Percentiles rank a stretch among this genome's conserved stretches.
These are phyloP conservation scores for Haliclona indistincta DNA, from an alignment of 37 sponge, comb jelly and placozoan species.

Conservation along the genomic window DNA sequence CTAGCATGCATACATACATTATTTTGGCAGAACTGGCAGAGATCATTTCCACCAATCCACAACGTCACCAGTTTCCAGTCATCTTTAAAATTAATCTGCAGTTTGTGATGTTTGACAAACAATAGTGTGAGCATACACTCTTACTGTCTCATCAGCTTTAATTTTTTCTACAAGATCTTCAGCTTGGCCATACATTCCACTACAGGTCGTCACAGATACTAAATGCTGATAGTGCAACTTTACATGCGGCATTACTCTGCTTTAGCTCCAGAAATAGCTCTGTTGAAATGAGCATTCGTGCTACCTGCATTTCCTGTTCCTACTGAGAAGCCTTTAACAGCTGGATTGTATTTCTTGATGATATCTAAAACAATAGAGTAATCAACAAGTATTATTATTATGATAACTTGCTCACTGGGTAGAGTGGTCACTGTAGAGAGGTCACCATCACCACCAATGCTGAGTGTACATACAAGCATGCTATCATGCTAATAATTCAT, in stretches of 20 bases:
- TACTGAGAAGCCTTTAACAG: slow-evolving; percentile 31
- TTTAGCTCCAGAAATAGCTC: slow-evolving; percentile 45
- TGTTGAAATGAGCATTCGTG: slow-evolving; percentile 27
- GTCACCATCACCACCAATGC: slow-evolving; percentile 62
- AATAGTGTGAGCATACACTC: background rate
- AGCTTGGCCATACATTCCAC: slow-evolving; percentile 29
- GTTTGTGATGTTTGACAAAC: background rate
- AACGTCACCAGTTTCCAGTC: slow-evolving; percentile 48
- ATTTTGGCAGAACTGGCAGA: slow-evolving; percentile 21
- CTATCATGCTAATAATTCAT: background rate
- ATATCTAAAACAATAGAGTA: slow-evolving; percentile 18
- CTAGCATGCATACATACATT: background rate
- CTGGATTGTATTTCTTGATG: slow-evolving; percentile 45
- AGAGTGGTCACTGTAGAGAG: slow-evolving; percentile 17
- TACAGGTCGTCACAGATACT: background rate
- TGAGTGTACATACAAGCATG: background rate
- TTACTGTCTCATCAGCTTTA: slow-evolving; percentile 2
- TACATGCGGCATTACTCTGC: slow-evolving; percentile 6
- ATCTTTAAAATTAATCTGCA: slow-evolving; percentile 17
- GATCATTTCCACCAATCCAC: slow-evolving; percentile 55
- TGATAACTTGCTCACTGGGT: slow-evolving; percentile 41
- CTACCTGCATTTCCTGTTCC: slow-evolving; percentile 21
- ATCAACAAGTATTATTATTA: background rate
- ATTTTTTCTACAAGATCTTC: slow-evolving; percentile 24
- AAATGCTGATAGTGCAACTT: background rate